A percentile compares a stretch with the other conserved stretches of the same genome.
phyloP scores from a whole-genome alignment of 92 coral and sea anemone genomes.

The Porites evermanni region DNA sequence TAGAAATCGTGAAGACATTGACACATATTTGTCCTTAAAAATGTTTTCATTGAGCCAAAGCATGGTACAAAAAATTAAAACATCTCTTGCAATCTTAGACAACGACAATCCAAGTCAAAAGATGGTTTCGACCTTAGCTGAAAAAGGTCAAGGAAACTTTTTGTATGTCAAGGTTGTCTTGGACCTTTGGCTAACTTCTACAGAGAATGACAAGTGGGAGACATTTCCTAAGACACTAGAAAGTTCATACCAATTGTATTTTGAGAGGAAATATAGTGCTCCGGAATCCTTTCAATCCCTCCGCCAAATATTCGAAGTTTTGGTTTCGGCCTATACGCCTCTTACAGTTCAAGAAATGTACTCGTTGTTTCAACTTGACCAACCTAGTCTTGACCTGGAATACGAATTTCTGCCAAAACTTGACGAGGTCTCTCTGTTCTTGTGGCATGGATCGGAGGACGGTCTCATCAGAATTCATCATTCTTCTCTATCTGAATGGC shows the following conservation, averaged over 20 bases:
- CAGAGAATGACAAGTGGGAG: background rate
- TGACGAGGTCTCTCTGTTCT: slow-evolving; percentile 38
- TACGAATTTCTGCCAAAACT: slow-evolving; percentile 56
- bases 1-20: slow-evolving; percentile 70
- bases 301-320: slow-evolving; percentile 55
- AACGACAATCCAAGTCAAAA: slow-evolving; percentile 3
- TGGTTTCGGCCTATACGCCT: slow-evolving; percentile 49
- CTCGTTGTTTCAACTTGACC: background rate
- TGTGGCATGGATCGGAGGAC: slow-evolving; percentile 44
- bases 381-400: slow-evolving; percentile 25
- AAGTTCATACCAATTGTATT: slow-evolving; percentile 18
- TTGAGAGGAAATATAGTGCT: slow-evolving; percentile 39
- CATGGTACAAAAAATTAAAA: background rate
- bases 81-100: slow-evolving; percentile 8
- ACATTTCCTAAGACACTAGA: slow-evolving; percentile 26
- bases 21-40: slow-evolving; percentile 39
- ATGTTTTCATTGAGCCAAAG: slow-evolving; percentile 8
- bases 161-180: slow-evolving; percentile 63
- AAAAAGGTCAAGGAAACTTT: slow-evolving; percentile 78
- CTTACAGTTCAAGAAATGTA: slow-evolving; percentile 8
- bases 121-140: slow-evolving; percentile 27
- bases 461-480: slow-evolving; percentile 47
- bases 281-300: slow-evolving; percentile 25
- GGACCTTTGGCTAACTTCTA: slow-evolving; percentile 23
- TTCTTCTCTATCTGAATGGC: slow-evolving; percentile 57